Conservation (phyloP, 2,888 invertebrate species). For the Tridacna gigas region DNA sequence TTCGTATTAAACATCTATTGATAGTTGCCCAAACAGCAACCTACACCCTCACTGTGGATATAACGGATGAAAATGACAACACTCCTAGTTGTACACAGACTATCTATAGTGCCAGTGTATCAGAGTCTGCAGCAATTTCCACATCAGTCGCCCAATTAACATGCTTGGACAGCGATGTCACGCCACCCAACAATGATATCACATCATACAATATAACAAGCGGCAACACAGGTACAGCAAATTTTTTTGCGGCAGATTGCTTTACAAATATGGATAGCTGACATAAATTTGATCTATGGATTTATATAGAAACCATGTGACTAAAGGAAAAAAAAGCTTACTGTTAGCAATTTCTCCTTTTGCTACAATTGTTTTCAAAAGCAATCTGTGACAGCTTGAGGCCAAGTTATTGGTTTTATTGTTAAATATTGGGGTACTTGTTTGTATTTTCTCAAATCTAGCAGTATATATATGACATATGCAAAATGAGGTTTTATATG, state of each 20-base stretch:
- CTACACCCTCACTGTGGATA: conserved; percentile 64
- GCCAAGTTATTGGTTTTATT: no score
- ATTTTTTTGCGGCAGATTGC: background rate
- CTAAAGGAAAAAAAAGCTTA: background rate
- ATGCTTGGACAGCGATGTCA: conserved; percentile 69
- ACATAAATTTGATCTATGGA: no score
- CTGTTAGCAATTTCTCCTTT: background rate
- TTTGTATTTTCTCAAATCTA: no score
- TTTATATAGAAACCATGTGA: background rate
- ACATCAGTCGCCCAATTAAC: conserved; percentile 64
- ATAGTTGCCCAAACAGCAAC: conserved; percentile 58
- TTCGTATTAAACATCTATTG: no score
- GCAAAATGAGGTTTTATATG: no score
- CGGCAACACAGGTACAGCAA: conserved; percentile 55
- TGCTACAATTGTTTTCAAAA: background rate
- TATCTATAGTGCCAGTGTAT: conserved; percentile 59
- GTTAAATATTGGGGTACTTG: no score
- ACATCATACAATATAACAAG: conserved; percentile 57
- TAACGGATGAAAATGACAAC: conserved; percentile 77
- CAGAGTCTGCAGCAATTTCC: conserved; percentile 62
- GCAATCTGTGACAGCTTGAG: no score
- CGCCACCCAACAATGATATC: conserved; percentile 66
- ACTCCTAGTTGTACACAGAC: conserved; percentile 70
- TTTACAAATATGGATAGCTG: background rate
- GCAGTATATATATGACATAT: no score